A percentile compares a stretch with the other conserved stretches of the same genome.
phyloP scores from a whole-genome alignment of 2,113 vertebrate genomes.

The Microcebus murinus region DNA sequence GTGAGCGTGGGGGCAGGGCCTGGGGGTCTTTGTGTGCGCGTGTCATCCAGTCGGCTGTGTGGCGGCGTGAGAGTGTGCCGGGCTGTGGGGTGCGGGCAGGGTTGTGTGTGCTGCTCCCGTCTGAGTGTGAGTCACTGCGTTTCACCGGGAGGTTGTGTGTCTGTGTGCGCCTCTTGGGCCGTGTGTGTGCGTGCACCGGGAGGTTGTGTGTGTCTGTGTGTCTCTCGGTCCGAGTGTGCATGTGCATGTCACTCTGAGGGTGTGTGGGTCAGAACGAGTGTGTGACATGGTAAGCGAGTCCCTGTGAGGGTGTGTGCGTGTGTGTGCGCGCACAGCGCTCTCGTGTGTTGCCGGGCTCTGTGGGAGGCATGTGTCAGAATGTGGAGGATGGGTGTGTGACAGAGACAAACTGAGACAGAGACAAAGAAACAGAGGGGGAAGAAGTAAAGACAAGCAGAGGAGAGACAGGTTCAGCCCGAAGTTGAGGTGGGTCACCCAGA shows the following conservation, averaged over 20 bases:
- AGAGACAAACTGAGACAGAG: slow-evolving; percentile 71
- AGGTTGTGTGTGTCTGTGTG: background rate
- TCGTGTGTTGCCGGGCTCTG: background rate
- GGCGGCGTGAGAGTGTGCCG: background rate
- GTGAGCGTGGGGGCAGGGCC: slow-evolving; percentile 73
- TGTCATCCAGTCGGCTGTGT: slow-evolving; percentile 57
- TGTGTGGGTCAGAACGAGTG: slow-evolving; percentile 47
- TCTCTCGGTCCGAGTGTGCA: background rate
- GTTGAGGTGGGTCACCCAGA: slow-evolving; percentile 9
- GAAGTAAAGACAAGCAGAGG: slow-evolving; percentile 1
- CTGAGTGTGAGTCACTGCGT: slow-evolving; percentile 47
- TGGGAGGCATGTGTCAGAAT: slow-evolving; percentile 74
- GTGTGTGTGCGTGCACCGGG: background rate
- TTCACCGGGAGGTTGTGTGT: slow-evolving; percentile 39
- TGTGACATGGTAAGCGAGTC: slow-evolving; percentile 19
- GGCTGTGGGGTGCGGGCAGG: background rate
- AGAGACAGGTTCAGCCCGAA: background rate
- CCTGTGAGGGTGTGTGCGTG: background rate
- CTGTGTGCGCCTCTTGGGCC: background rate
- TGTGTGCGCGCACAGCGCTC: background rate
- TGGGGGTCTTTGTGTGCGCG: slow-evolving; percentile 78
- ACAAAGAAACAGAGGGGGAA: slow-evolving; percentile 70
- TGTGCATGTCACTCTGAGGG: slow-evolving; percentile 54
- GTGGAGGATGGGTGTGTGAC: slow-evolving; percentile 75
- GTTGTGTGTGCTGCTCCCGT: background rate